Conservation (phyloP, 2,888 invertebrate genomes). For the Lysandra bellargus region DNA sequence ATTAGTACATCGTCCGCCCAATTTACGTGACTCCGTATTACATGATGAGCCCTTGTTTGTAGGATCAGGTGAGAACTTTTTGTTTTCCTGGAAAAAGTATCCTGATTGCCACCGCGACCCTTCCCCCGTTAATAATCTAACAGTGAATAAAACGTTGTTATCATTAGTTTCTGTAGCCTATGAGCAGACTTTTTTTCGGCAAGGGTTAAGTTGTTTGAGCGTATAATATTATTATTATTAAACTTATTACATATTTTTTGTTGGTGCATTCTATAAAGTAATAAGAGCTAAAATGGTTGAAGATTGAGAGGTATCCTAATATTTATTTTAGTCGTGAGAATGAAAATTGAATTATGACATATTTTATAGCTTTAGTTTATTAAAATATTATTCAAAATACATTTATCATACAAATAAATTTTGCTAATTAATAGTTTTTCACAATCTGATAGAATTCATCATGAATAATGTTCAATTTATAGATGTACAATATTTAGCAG, state of each 20-base stretch:
- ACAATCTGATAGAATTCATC: not conserved
- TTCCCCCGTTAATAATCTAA: slow-evolving; percentile 26
- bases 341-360: too few relatives aligned
- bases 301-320: too few relatives aligned
- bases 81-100: slow-evolving; percentile 39
- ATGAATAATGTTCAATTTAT: not conserved
- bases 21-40: slow-evolving; percentile 70
- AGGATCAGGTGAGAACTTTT: slow-evolving; percentile 61
- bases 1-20: slow-evolving; percentile 72
- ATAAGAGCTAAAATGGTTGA: too few relatives aligned
- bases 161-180: slow-evolving; percentile 10
- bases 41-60: slow-evolving; percentile 64
- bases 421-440: too few relatives aligned
- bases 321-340: too few relatives aligned
- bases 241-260: too few relatives aligned
- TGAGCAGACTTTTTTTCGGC: not conserved
- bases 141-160: slow-evolving; percentile 18
- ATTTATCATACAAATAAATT: too few relatives aligned
- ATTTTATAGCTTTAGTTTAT: too few relatives aligned
- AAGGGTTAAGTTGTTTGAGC: not conserved
- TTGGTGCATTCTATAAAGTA: too few relatives aligned
- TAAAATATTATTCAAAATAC: too few relatives aligned
- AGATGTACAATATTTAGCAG: not conserved
- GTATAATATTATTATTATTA: not conserved
- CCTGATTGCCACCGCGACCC: slow-evolving; percentile 37